These are phyloP conservation scores for Mylabris phalerata DNA, from an alignment of 1,140 invertebrate genomes.

Conservation along the genomic window DNA sequence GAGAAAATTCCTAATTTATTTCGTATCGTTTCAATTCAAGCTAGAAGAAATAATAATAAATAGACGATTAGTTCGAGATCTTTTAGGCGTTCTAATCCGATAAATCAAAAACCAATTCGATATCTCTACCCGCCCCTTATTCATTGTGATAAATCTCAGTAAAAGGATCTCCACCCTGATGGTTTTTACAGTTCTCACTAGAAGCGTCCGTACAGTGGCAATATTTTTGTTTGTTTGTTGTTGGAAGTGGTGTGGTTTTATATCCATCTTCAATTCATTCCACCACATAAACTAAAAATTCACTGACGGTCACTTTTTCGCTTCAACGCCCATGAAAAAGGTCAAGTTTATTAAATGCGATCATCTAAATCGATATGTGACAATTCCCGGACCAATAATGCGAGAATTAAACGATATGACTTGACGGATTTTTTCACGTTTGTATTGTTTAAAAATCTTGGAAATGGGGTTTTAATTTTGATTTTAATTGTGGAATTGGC, in stretches of 20 bases:
- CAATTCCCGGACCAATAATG: not conserved
- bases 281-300: constrained; percentile 29
- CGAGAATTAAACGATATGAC: not conserved
- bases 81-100: constrained; percentile 21
- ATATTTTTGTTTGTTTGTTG: too few relatives aligned
- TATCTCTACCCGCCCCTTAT: constrained; percentile 21
- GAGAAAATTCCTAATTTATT: not conserved
- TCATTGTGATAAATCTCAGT: constrained; percentile 4
- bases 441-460: not conserved
- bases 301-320: constrained; percentile 28
- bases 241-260: too few relatives aligned
- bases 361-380: not conserved
- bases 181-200: constrained; percentile 18
- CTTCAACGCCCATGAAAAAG: constrained; percentile 15
- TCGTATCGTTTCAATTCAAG: not conserved
- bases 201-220: constrained; percentile 1
- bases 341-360: constrained; percentile 21
- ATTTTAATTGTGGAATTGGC: too few relatives aligned
- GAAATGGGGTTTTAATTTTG: too few relatives aligned
- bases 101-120: constrained; percentile 26
- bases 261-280: constrained; percentile 21
- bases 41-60: not conserved
- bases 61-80: not conserved
- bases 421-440: not conserved
- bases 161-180: constrained; percentile 15